Conservation (phyloP, 2,888 invertebrate species). For the Xylocampa areola region DNA sequence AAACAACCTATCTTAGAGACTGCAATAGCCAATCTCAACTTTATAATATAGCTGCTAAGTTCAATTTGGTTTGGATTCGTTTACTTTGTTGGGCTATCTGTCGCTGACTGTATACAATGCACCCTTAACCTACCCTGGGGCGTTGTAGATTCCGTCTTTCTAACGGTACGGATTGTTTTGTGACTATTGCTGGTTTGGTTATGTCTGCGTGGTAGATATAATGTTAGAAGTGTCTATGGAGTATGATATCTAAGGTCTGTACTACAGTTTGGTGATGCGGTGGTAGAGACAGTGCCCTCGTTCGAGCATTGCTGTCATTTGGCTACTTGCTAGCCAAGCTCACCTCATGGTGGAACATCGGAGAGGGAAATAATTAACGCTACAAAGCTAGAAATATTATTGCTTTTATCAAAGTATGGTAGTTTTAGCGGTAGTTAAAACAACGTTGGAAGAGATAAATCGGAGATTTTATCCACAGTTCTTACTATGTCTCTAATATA, state of each 20-base stretch:
- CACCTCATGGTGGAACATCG: constrained; percentile 65
- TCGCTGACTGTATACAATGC: constrained; percentile 80
- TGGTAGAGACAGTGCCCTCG: constrained; percentile 74
- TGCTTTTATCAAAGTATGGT: constrained; percentile 21
- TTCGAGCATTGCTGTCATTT: constrained; percentile 77
- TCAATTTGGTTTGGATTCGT: constrained; percentile 28
- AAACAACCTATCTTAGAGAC: constrained; percentile 68
- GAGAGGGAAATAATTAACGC: constrained; percentile 61
- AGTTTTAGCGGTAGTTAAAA: constrained; percentile 5
- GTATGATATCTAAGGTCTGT: constrained; percentile 5
- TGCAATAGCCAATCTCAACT: constrained; percentile 48
- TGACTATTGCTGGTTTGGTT: constrained; percentile 64
- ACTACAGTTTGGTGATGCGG: constrained; percentile 20
- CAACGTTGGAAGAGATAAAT: neutral
- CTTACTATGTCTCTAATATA: too few species aligned
- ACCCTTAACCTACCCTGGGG: constrained; percentile 85
- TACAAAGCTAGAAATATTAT: constrained; percentile 52
- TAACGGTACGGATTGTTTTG: constrained; percentile 37
- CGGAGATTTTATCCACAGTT: neutral
- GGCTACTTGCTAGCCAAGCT: constrained; percentile 70
- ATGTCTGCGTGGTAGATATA: neutral
- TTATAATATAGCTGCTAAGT: constrained; percentile 43
- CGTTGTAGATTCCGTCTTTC: constrained; percentile 57
- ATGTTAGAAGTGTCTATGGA: constrained; percentile 26
- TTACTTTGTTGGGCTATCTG: constrained; percentile 69